Base-by-base conservation (phyloP, 2,888 invertebrate species). In the Phortica magna region DNA sequence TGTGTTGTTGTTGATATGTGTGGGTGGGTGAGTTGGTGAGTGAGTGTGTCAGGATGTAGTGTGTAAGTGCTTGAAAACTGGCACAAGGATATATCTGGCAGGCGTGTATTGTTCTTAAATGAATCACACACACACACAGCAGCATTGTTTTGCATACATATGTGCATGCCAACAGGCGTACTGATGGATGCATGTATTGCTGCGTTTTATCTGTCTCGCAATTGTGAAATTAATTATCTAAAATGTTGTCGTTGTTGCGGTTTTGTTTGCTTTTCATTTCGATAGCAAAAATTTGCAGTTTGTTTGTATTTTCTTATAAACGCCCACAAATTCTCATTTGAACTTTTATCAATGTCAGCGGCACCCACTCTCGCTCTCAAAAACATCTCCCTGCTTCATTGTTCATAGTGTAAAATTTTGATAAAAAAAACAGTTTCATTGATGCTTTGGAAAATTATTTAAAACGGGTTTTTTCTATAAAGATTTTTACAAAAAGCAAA, bases 71-170 rank as follows among this genome's bases (percentile, higher is more conserved):
- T 42, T 7, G 14, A 67, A 67, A 67, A 67, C 55, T 53, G 43
- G 53, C 55, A 71, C 70, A 71, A 71, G 70, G 70, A 71, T 71
- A 31, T 55, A 39, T 71, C 31, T 31, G 39, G 70, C 70, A 22
- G 19, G 48, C 70, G 22, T 61, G 22, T 7, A 22, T 61, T 61
- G 19, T 61, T 4, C 64, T 64, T 64, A 64, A 31, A 31, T 64
- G 12, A 10, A 48, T 14, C 48, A 48, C 14, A 48, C 9, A 14
- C 48, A 48, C 14, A 48, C 14, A 12, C 48, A 48, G 10, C 9
- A 6, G 48, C 48, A 48, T 14, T 48, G 31, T 31, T 31, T 4
- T 31, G 31, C 31, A 31, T 31, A 31, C 31, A 31, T 31, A 31
- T 31, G 5, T 31, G 31, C 2, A 31, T 31, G 31, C 2, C 2